Conservation (phyloP, 2,888 invertebrate genomes). For the Andrena chrysosceles region DNA sequence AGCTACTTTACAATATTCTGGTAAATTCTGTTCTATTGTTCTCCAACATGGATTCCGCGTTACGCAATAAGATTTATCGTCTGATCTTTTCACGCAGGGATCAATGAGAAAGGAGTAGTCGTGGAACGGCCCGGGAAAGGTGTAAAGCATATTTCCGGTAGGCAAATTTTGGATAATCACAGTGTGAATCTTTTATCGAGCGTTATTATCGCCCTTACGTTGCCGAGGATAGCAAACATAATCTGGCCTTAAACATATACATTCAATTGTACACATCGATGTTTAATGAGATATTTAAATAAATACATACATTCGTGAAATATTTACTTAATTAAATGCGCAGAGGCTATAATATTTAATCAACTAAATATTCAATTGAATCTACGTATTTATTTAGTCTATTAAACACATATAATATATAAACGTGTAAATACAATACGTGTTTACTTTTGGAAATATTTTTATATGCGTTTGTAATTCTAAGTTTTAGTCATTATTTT, state of each 20-base stretch:
- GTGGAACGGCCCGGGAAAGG: constrained; percentile 90
- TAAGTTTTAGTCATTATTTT: constrained; percentile 1
- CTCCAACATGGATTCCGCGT: neutral
- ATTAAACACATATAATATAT: neutral
- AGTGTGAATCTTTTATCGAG: constrained; percentile 94
- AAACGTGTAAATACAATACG: neutral
- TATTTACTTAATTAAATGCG: constrained; percentile 2
- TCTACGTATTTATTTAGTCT: constrained; percentile 8
- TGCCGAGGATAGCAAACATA: constrained; percentile 88
- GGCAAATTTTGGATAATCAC: constrained; percentile 93
- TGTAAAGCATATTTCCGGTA: constrained; percentile 91
- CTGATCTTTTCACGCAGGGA: constrained; percentile 86
- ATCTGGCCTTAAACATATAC: constrained; percentile 85
- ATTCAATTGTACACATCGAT: neutral
- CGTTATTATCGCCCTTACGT: constrained; percentile 89
- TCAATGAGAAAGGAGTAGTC: constrained; percentile 89
- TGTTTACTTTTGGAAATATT: neutral
- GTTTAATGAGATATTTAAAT: constrained; percentile 11
- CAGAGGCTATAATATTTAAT: neutral
- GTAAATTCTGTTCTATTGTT: constrained; percentile 81
- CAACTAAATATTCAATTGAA: neutral
- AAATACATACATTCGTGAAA: neutral
- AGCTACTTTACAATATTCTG: constrained; percentile 94
- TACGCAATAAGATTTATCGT: neutral
- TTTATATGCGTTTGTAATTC: neutral